Percentiles rank a stretch among this genome's conserved stretches.
phyloP scores from a whole-genome alignment of 2,113 vertebrate species.

The Paracanthobrama guichenoti region DNA sequence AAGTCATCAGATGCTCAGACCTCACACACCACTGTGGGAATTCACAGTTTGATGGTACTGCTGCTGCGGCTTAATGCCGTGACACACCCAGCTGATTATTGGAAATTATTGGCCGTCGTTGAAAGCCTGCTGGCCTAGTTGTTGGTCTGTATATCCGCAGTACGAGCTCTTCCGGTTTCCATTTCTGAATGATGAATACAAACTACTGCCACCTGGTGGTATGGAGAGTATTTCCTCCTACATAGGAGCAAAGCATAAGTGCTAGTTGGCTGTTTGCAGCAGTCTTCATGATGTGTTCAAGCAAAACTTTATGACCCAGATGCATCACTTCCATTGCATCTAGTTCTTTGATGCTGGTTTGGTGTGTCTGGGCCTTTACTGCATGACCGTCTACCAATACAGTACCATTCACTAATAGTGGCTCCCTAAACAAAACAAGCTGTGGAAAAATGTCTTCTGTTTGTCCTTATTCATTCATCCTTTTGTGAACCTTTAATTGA shows the following conservation, averaged over 20 bases:
- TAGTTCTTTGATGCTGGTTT: neutral
- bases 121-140: neutral
- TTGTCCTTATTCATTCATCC: no score
- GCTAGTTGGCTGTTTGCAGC: neutral
- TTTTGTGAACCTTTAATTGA: no score
- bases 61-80: neutral
- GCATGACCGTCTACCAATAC: no score
- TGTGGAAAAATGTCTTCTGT: no score
- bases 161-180: neutral
- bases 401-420: neutral
- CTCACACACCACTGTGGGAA: constrained; percentile 51
- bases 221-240: neutral
- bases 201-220: neutral
- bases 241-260: neutral
- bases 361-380: neutral
- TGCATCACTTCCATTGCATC: neutral
- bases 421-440: no score
- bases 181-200: neutral
- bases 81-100: neutral
- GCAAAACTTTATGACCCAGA: neutral
- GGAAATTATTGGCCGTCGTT: neutral
- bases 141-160: neutral
- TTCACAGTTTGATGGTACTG: constrained; percentile 50
- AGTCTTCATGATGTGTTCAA: neutral
- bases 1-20: constrained; percentile 29